Base-by-base conservation (phyloP, 1,140 invertebrate species). In the Chrysomallon squamiferum region DNA sequence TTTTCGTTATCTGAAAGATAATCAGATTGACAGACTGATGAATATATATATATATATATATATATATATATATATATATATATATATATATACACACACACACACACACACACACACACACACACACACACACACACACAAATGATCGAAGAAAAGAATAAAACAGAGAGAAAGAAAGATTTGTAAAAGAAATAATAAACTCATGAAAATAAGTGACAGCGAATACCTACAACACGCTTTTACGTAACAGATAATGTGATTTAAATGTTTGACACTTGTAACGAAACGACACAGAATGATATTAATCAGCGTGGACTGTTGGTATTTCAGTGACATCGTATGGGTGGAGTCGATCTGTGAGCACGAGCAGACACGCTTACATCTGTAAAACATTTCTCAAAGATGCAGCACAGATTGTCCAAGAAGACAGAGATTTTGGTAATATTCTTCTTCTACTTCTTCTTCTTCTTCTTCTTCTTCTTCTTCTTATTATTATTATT, bases 341-440 rank as follows among this genome's bases (percentile, higher is more conserved):
- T n/a, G 49, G 67, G 6, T 76, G 71, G 71, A 62, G 58, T 33
- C 33, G 64, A 11, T 29, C 41, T 2, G 30, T 47, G 6, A 43
- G 47, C 6, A 41, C 49, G 20, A 49, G 41, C 18, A 56, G 38
- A 4, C 15, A 18, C 22, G 29, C 27, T 3, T 74, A 69, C 47
- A 69, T 77, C 45, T 77, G 75, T 71, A 71, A 77, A 35, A 68
- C 74, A 5, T 58, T 60, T 6, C 57, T 72, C 20, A 63, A 59
- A 22, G 72, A 74, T 45, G 62, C 70, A 3, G 73, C 72, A 43
- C 32, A 71, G n/a, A 65, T 77, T 20, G 18, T 71, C 2, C 66
- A 73, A 45, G 56, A 68, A 6, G 30, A 57, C 30, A 62, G 75
- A 52, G 72, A 69, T 49, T 74, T 68, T 32, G 71, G 75, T 77